Evolutionary conservation across 2,888 invertebrate species (phyloP).

Genomic region (Synergus laeviventris): DNA sequence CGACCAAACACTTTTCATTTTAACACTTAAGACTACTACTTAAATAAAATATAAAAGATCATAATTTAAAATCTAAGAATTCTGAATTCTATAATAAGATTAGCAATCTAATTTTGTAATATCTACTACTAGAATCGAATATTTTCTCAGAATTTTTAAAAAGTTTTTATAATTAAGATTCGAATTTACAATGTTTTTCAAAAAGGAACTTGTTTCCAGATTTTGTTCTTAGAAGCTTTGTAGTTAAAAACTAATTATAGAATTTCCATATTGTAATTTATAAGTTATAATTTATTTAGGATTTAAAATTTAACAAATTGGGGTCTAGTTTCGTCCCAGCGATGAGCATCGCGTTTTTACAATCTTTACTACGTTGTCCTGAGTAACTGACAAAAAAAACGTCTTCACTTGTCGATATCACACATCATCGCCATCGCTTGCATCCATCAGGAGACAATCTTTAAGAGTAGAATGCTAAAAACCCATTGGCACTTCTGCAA

Average conservation of each 20-base stretch:
- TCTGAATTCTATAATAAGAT: too few relatives aligned
- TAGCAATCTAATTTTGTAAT: too few relatives aligned
- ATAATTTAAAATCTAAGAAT: too few relatives aligned
- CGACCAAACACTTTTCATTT: background rate
- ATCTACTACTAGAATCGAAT: too few relatives aligned
- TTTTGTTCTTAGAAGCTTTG: constrained; percentile 16
- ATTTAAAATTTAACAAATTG: background rate
- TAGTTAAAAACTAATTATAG: background rate
- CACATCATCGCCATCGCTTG: background rate
- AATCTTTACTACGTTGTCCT: constrained; percentile 14
- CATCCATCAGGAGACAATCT: constrained; percentile 15
- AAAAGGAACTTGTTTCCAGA: constrained; percentile 25
- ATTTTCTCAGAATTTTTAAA: too few relatives aligned
- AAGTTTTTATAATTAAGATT: too few relatives aligned
- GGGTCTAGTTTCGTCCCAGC: constrained; percentile 17
- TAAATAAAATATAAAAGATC: too few relatives aligned
- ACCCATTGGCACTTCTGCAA: constrained; percentile 29
- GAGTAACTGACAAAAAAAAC: constrained; percentile 19
- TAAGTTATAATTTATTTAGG: background rate
- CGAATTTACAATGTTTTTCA: background rate
- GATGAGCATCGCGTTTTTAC: constrained; percentile 29
- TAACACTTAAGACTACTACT: constrained; percentile 13
- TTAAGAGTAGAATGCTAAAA: constrained; percentile 11
- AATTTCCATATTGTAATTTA: background rate
- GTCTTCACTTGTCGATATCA: constrained; percentile 3